Evolutionary conservation across 1,140 invertebrate genomes (phyloP), one percentile per base, ranked within the genome.

Genomic region (Drosophila simulans): DNA sequence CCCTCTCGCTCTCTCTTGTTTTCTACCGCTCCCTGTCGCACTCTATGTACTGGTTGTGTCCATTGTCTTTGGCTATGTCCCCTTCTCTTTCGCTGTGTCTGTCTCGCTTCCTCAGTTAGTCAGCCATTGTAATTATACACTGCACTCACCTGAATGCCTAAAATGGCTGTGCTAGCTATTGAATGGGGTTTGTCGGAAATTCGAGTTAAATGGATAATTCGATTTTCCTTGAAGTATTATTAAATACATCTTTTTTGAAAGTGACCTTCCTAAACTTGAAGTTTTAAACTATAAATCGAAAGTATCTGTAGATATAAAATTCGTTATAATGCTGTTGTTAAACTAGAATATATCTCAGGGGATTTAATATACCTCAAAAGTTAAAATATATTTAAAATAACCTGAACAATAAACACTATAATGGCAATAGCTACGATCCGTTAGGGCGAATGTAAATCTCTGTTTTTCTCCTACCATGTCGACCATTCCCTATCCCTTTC

Each of bases 61-160:
- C 84, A 79, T 85, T 85, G 82, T 85, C 83, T 82, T 88, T 64
- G 69, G 63, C 65, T 66, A 79, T 80, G 80, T 69, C 63, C 55
- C 80, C 60, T 46, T 70, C 60, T 56, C 64, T 52, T 45, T 65
- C 60, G 11, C 66, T 64, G 31, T 60, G 31, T 22, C 68, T 69
- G 57, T 63, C 65, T 70, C 74, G 62, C 62, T 68, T 65, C 53
- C 56, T 54, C 66, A 70, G 77, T 70, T 88, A 82, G 83, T 63
- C 83, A 49, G 60, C 69, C 83, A 75, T 81, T 85, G 81, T 85
- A 62, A 56, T 66, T 58, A 63, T 79, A 82, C 64, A 27, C 68
- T 68, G 60, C 65, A 78, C 80, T 75, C 82, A 49, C 78, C 77
- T 59, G 72, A 57, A 42, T 40, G 45, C 12, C n/a, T 39, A 34